Conservation (phyloP, 1,140 invertebrate genomes). For the Eumaeus atala region DNA sequence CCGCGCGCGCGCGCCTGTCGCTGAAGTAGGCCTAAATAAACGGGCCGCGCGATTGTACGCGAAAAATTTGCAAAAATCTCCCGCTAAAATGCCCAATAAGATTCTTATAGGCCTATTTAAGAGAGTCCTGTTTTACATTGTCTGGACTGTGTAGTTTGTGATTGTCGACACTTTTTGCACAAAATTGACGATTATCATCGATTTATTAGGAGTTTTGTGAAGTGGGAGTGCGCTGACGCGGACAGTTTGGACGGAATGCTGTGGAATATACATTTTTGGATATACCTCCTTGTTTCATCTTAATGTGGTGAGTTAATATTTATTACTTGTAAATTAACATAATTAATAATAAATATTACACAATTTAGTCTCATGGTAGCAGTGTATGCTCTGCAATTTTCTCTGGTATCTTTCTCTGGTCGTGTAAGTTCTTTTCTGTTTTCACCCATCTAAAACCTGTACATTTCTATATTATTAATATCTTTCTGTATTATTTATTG, state of each 20-base stretch:
- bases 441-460: too few species aligned
- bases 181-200: conserved; percentile 26
- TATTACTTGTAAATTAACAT: conserved; percentile 22
- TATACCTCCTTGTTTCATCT: conserved; percentile 21
- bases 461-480: too few species aligned
- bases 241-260: conserved; percentile 20
- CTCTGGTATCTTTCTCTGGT: too few species aligned
- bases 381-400: too few species aligned
- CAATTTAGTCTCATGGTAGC: background rate
- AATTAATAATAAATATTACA: background rate
- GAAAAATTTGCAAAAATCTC: conserved; percentile 46
- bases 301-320: conserved; percentile 35
- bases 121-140: conserved; percentile 24
- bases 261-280: conserved; percentile 30
- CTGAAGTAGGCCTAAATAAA: conserved; percentile 48
- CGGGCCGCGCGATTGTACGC: conserved; percentile 40
- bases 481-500: too few species aligned
- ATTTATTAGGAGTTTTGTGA: conserved; percentile 39
- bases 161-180: conserved; percentile 33
- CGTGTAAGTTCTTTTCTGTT: too few species aligned
- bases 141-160: conserved; percentile 30
- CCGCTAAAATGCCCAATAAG: conserved; percentile 44
- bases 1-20: conserved; percentile 34
- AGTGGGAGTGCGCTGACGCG: conserved; percentile 32
- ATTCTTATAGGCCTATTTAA: conserved; percentile 61